Evolutionary conservation across 2,113 vertebrate genomes (phyloP).

Genomic region (Furnarius figulus): DNA sequence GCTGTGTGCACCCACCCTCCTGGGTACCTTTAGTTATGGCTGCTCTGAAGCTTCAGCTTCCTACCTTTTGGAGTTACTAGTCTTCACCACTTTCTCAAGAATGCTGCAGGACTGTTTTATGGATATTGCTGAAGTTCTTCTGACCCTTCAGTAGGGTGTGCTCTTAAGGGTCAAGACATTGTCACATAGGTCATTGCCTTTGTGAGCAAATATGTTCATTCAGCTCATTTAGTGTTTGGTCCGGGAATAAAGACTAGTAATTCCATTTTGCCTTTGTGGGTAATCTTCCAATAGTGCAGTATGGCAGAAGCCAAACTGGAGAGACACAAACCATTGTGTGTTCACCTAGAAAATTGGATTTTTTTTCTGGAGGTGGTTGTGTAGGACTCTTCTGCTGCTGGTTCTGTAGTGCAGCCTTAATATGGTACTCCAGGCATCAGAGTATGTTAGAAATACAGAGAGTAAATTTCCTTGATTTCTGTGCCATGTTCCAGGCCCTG

Average conservation of each 20-base stretch:
- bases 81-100: not conserved
- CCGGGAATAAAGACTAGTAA: not conserved
- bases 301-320: not conserved
- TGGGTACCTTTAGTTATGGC: accelerated
- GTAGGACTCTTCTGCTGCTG: not conserved
- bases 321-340: not conserved
- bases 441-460: not conserved
- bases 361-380: not conserved
- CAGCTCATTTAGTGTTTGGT: not conserved
- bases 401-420: not conserved
- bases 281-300: not conserved
- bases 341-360: not conserved
- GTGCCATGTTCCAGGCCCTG: not conserved
- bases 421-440: not conserved
- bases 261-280: not conserved
- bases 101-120: not conserved
- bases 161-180: not conserved
- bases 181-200: not conserved
- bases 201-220: not conserved
- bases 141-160: not conserved
- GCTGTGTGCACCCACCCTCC: not conserved
- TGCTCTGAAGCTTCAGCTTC: not conserved
- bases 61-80: not conserved
- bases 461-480: not conserved
- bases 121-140: not conserved